Base-by-base conservation (phyloP, 2,113 vertebrate species). In the Numida meleagris region DNA sequence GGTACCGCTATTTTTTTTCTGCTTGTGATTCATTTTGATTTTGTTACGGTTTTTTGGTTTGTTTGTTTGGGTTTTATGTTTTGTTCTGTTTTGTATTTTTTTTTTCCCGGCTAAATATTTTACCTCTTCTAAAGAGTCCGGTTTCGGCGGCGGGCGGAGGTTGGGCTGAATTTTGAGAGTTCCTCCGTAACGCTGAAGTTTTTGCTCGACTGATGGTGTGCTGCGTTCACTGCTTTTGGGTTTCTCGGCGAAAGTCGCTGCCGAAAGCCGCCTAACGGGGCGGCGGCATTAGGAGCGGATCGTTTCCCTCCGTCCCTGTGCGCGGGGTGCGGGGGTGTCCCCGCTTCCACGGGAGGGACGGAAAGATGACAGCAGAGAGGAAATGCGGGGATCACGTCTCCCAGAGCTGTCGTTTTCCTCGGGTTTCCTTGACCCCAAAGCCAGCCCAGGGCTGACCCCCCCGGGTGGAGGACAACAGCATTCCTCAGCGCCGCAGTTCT, bases 151-250 rank as follows among this genome's bases (percentile, higher is more conserved):
- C 62, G 11, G 62, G 79, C 23, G 63, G 76, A 86, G 72, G 27
- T 18, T 43, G 63, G 16, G 62, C 0, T 71, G 65, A 88, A 40
- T 86, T 95, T 66, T 70, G 72, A 86, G 77, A 78, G 78, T 89
- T 92, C 75, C 84, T 89, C 70, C 62, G 65, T 74, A 84, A 89
- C 33, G 38, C 34, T 46, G 89, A 74, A 63, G 84, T 94, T 89
- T 91, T 77, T 94, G 84, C 92, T 72, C 81, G 18, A 84, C 19
- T 25, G n/a, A 10, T 62, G 59, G 4, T 7, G 57, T 50, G 4
- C 33, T 48, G 43, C 19, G 43, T 48, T 43, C 17, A 67, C 76
- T 23, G 10, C 36, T 33, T 57, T 78, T 75, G 57, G 59, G 89
- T 91, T 53, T 19, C 79, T 57, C 31, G 6, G 17, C 18, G 40